Evolutionary conservation across 1,140 invertebrate species (phyloP), one percentile per base, ranked within the genome.

Genomic region (Eubasilissa regina): DNA sequence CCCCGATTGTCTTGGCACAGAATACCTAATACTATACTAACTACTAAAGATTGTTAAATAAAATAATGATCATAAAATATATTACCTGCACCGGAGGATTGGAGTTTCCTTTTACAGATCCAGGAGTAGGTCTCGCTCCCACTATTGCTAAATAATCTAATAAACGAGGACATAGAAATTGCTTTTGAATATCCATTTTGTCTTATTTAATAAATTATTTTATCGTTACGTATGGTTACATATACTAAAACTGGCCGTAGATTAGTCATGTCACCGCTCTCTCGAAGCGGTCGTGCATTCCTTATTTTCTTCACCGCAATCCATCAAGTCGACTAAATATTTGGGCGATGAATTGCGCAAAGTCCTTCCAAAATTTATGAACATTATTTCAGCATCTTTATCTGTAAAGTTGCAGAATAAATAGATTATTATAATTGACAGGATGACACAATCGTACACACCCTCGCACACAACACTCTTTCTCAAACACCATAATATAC

Each of bases 61-160:
- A 35, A 35, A 35, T 35, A 35, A 68, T 13, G 0, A 53, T 53
- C n/a, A 3, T 17, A 75, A 75, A 13, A 60, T 44, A 56, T 64
- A 58, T 74, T 87, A 95, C 94, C 92, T 94, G 93, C 62, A 96
- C 94, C 21, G 94, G 92, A 80, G 93, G 92, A 75, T 88, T 88
- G 74, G 91, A 90, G 58, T 79, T 74, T 84, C 93, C 90, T 87
- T 91, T 85, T 89, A 93, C 87, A 90, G 93, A 84, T 91, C 95
- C 85, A 53, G 91, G 89, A 73, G 92, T 92, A 78, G 94, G 92
- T 76, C 95, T 92, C 19, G 94, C 95, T 80, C 98, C 98, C 79
- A 99, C 97, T 82, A 99, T 97, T 80, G 97, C 95, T 86, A 99
- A 91, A 89, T 99, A 99, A 91, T 99, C 98, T 85, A 96, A 93